phyloP scores from a whole-genome alignment of 2,888 invertebrate genomes.

The Dasypolia templi region DNA sequence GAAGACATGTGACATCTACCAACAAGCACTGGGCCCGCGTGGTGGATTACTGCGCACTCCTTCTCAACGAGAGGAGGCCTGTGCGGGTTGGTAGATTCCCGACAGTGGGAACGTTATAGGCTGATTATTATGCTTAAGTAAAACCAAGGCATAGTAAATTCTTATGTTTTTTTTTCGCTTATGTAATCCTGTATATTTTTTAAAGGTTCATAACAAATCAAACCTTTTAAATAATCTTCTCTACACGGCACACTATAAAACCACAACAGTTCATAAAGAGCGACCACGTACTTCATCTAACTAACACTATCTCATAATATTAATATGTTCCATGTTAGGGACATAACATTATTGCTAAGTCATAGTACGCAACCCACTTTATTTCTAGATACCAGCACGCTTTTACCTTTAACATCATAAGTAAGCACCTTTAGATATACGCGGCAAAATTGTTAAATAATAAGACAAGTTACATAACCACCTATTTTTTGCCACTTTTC shows the following conservation, averaged over 20 bases:
- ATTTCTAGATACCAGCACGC: constrained; percentile 37
- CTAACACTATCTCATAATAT: constrained; percentile 16
- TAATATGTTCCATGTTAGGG: constrained; percentile 17
- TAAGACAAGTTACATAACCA: neutral
- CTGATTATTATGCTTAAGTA: too few species aligned
- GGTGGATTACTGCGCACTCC: neutral
- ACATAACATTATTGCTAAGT: constrained; percentile 52
- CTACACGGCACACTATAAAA: neutral
- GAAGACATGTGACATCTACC: neutral
- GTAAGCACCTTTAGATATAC: constrained; percentile 39
- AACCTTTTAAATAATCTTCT: too few species aligned
- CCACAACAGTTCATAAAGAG: neutral
- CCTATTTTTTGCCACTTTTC: neutral
- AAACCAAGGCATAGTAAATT: neutral
- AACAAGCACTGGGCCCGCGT: neutral
- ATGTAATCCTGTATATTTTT: too few species aligned
- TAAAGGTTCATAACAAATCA: too few species aligned
- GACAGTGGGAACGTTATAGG: too few species aligned
- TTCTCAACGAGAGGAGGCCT: too few species aligned
- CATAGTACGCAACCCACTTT: constrained; percentile 46
- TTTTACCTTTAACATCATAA: constrained; percentile 26
- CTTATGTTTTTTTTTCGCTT: too few species aligned
- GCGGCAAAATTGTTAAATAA: neutral
- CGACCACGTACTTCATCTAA: neutral
- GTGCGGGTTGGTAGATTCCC: too few species aligned